Evolutionary conservation across 2,888 invertebrate genomes (phyloP), one percentile per base, ranked within the genome.

Genomic region (Galerucella nymphaeae): DNA sequence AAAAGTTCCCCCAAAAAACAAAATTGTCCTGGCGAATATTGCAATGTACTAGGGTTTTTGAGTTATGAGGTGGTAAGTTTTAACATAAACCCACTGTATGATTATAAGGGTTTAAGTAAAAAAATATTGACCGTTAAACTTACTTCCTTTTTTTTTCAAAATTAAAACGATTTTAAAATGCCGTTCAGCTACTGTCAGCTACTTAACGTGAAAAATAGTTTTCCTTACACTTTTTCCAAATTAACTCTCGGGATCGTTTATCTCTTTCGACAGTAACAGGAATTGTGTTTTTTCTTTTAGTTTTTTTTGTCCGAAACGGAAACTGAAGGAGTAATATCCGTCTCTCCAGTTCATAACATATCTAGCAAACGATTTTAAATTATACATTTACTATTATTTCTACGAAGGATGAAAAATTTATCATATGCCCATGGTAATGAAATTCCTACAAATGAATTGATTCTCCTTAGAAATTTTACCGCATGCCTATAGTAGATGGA

Each of bases 161-260:
- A 30, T 30, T 53, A 55, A 38, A 65, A 18, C 16, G n/a, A 55
- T 53, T 38, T 55, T 10, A 65, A 65, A 65, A 38, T 55, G 55
- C 50, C 50, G 8, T 55, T 55, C 38, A n/a, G 50, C 53, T 23
- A 30, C 23, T 30, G 23, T 66, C 18, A 57, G 42, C 41, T 66
- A 66, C 41, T 66, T 66, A 55, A 66, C 50, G 66, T 66, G 66
- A 66, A 66, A 66, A 66, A 66, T 66, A 66, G 66, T 57, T 66
- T 66, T 42, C 66, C 57, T 55, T 53, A 65, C 50, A 55, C 57
- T 66, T 55, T 66, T 50, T 55, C 66, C 20, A 66, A 66, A 66
- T 66, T 66, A 66, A 66, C 66, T 66, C 38, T 10, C n/a, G 18
- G 18, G 57, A 66, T 66, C 66, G 66, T 66, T 66, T 66, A 66